These are phyloP conservation scores for Drosophila dunni DNA, from an alignment of 1,140 invertebrate genomes.

Conservation along the genomic window DNA sequence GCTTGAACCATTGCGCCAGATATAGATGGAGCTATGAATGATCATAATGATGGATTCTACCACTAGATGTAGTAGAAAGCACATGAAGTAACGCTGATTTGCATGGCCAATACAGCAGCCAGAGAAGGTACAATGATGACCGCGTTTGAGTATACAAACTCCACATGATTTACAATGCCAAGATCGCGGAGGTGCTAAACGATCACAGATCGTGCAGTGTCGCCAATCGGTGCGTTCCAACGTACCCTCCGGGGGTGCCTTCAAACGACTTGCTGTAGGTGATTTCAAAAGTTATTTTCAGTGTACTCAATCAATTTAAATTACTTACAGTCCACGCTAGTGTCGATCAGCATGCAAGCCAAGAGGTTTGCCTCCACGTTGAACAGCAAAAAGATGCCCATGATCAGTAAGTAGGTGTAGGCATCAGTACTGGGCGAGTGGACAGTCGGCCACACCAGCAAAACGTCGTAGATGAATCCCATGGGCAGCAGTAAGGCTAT, in stretches of 20 bases:
- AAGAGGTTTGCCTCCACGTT: conserved; percentile 86
- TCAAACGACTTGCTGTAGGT: background rate
- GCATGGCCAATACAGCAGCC: conserved; percentile 94
- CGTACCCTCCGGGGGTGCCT: background rate
- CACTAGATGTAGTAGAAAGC: conserved; percentile 92
- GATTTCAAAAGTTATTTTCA: background rate
- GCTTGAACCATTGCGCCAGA: conserved; percentile 67
- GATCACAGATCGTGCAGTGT: conserved; percentile 85
- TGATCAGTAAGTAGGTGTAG: conserved; percentile 85
- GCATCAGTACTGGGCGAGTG: conserved; percentile 78
- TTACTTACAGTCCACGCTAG: conserved; percentile 60
- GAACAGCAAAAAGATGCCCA: conserved; percentile 86
- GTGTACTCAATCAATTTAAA: background rate
- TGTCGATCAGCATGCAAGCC: conserved; percentile 71
- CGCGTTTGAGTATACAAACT: conserved; percentile 93
- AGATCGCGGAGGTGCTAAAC: conserved; percentile 92
- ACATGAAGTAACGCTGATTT: conserved; percentile 95
- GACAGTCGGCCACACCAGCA: conserved; percentile 88
- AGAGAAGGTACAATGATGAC: conserved; percentile 97
- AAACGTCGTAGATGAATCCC: conserved; percentile 85
- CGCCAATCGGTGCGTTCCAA: conserved; percentile 28
- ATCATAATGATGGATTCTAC: conserved; percentile 88
- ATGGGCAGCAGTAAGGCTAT: conserved; percentile 55
- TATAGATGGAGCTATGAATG: conserved; percentile 89
- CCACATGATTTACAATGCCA: conserved; percentile 94